Evolutionary conservation across 2,888 invertebrate species (phyloP).

Genomic region (Eilema griseolum): DNA sequence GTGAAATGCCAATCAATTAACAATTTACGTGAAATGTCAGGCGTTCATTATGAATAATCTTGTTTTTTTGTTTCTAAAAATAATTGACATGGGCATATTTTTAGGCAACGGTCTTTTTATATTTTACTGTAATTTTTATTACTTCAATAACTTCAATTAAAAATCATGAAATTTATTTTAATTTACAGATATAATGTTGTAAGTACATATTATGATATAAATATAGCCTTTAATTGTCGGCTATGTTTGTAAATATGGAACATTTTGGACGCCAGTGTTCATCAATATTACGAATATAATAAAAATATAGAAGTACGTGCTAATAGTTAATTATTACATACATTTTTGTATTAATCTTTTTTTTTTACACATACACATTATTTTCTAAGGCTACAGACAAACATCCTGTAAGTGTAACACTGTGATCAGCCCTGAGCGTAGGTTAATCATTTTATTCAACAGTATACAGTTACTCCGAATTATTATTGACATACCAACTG

Average conservation of each 20-base stretch:
- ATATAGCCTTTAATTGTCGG: no score
- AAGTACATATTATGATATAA: no score
- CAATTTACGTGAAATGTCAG: slow-evolving; percentile 59
- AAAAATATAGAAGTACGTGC: no score
- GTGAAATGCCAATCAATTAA: slow-evolving; percentile 61
- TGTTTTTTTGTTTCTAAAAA: slow-evolving; percentile 29
- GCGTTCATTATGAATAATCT: slow-evolving; percentile 47
- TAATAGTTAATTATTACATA: no score
- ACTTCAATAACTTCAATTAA: not conserved
- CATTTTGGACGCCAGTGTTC: slow-evolving; percentile 26
- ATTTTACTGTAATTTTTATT: slow-evolving; percentile 30
- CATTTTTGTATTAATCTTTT: no score
- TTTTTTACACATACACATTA: slow-evolving; percentile 34
- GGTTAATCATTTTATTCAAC: slow-evolving; percentile 86
- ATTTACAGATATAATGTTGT: not conserved
- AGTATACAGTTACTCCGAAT: slow-evolving; percentile 80
- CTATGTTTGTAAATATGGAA: slow-evolving; percentile 11
- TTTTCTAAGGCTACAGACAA: slow-evolving; percentile 41
- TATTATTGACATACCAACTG: slow-evolving; percentile 85
- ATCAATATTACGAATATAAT: not conserved
- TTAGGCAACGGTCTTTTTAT: slow-evolving; percentile 18
- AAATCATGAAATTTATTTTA: not conserved
- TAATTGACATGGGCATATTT: no score
- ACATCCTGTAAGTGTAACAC: slow-evolving; percentile 54
- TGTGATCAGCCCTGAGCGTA: slow-evolving; percentile 58